Evolutionary conservation across 2,113 vertebrate species (phyloP), one percentile per base, ranked within the genome.

Genomic region (Albula glossodonta): DNA sequence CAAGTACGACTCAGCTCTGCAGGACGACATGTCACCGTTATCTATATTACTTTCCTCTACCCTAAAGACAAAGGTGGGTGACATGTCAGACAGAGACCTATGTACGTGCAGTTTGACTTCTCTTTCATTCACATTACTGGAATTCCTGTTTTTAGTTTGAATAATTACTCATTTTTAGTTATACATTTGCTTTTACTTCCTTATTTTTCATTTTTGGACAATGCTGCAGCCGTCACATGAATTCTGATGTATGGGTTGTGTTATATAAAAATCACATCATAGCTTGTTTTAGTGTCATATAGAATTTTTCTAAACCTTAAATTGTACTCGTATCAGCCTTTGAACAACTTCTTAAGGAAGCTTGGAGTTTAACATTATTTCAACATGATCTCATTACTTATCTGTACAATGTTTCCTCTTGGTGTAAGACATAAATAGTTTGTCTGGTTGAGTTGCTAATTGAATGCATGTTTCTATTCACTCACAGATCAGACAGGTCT

Each of bases 401-500:
- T 19, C 41, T 19, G 53, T 56, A 17, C 49, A 48, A 57, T 57
- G 56, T 10, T 83, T 83, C 60, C 48, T n/a, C 41, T 49, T 66
- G 82, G 56, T 49, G 17, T 83, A 83, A 4, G 9, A 63, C 13
- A 66, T 52, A 0, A 41, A 86, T 85, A 70, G n/a, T 81, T 80
- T 15, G 5, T 51, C 57, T 86, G 52, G 4, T 51, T 85, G 8
- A 84, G 13, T 11, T 53, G 51, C 57, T 49, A 41, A 12, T 13
- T 48, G 41, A 83, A 78, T 49, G 41, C 22, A 3, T 1, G 51
- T 0, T 0, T 13, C 80, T n/a, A 89, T 87, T 88, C 51, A 82
- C 25, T 94, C 94, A 83, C 93, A 99, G 98, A 95, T 99, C 74
- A 90, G 92, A 81, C 94, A 95, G 80, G 94, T 97, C 86, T 97